These are phyloP conservation scores for Tyria jacobaeae DNA, from an alignment of 2,888 invertebrate species.

Conservation along the genomic window DNA sequence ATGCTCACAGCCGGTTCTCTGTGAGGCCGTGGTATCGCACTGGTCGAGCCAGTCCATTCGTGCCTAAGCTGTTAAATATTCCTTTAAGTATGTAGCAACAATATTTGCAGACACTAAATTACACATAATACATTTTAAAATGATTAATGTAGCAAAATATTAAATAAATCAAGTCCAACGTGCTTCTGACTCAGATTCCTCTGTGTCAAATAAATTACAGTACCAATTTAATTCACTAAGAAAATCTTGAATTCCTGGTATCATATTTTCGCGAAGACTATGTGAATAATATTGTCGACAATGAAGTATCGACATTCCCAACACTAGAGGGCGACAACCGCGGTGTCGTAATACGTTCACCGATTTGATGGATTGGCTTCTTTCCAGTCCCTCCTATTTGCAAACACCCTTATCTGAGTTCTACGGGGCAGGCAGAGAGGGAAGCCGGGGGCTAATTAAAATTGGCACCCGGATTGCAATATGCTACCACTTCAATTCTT, in stretches of 20 bases:
- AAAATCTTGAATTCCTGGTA: not conserved
- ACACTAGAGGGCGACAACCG: slow-evolving; percentile 72
- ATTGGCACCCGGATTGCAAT: slow-evolving; percentile 71
- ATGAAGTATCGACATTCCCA: slow-evolving; percentile 45
- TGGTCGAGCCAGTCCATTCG: too few relatives aligned
- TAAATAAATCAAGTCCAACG: slow-evolving; percentile 23
- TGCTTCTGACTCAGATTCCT: slow-evolving; percentile 13
- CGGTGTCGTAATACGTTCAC: slow-evolving; percentile 84
- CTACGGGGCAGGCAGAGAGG: slow-evolving; percentile 53
- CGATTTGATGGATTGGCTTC: slow-evolving; percentile 87
- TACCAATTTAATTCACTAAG: slow-evolving; percentile 14
- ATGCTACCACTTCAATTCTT: slow-evolving; percentile 41
- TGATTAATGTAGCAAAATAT: slow-evolving; percentile 18
- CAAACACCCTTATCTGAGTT: slow-evolving; percentile 83
- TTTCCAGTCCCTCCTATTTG: slow-evolving; percentile 84
- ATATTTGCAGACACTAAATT: slow-evolving; percentile 9
- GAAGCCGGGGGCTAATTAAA: slow-evolving; percentile 79
- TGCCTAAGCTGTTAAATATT: too few relatives aligned
- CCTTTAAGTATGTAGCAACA: not conserved
- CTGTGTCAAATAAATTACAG: slow-evolving; percentile 14
- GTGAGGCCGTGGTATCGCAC: too few relatives aligned
- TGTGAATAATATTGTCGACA: slow-evolving; percentile 6
- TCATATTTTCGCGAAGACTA: not conserved
- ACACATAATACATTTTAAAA: slow-evolving; percentile 9
- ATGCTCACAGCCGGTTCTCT: too few relatives aligned